Conservation (phyloP, 2,888 invertebrate genomes). For the Caenorhabditis uteleia region DNA sequence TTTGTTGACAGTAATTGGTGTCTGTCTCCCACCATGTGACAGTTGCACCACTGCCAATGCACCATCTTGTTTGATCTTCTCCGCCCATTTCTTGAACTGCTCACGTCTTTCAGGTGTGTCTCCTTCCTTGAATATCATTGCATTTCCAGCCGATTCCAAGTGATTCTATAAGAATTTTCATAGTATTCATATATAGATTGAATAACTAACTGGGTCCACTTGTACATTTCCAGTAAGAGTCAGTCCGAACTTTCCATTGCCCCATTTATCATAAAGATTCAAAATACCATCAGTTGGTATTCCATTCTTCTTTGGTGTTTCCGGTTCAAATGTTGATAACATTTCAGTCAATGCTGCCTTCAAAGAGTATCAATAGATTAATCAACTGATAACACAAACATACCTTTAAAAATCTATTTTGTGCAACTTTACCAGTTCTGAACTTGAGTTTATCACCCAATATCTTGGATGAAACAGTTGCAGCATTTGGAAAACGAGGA, state of each 20-base stretch:
- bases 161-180: neutral
- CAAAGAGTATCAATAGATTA: too few relatives aligned
- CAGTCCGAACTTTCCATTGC: conserved; percentile 55
- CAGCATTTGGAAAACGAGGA: too few relatives aligned
- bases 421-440: conserved; percentile 32
- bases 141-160: conserved; percentile 53
- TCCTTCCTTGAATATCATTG: conserved; percentile 44
- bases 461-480: too few relatives aligned
- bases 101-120: conserved; percentile 28
- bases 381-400: too few relatives aligned
- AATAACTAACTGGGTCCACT: conserved; percentile 34
- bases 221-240: conserved; percentile 53
- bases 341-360: conserved; percentile 50
- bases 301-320: conserved; percentile 37
- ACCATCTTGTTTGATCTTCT: conserved; percentile 39
- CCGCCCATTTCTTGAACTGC: conserved; percentile 25
- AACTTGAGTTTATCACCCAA: conserved; percentile 43
- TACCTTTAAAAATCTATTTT: conserved; percentile 50
- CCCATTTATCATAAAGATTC: conserved; percentile 56
- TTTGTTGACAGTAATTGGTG: conserved; percentile 39
- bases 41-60: conserved; percentile 48
- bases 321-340: conserved; percentile 21
- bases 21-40: conserved; percentile 53
- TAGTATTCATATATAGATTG: too few relatives aligned
- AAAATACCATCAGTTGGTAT: conserved; percentile 43